Percentiles rank a stretch among this genome's conserved stretches.
Evolutionary conservation across 2,113 vertebrate species (phyloP).

Genomic region (Apeltes quadracus): DNA sequence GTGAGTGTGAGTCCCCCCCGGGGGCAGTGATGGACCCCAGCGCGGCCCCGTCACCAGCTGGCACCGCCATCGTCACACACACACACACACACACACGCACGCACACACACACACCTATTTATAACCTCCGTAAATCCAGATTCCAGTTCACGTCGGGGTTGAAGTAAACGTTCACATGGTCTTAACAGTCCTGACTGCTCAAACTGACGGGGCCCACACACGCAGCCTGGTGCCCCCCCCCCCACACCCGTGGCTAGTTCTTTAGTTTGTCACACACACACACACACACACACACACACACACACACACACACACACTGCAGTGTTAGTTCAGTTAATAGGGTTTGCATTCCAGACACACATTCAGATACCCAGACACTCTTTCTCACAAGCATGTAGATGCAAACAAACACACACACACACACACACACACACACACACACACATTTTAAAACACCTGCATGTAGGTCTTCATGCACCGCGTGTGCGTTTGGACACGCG

Average conservation of each 20-base stretch:
- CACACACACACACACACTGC: too few relatives aligned
- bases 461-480: background rate
- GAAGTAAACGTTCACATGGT: slow-evolving; percentile 70
- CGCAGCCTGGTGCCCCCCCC: slow-evolving; percentile 44
- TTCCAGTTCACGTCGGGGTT: slow-evolving; percentile 60
- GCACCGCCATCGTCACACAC: slow-evolving; percentile 54
- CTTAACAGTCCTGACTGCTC: slow-evolving; percentile 43
- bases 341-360: slow-evolving; percentile 55
- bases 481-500: background rate
- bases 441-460: slow-evolving; percentile 1
- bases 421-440: background rate
- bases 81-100: slow-evolving; percentile 28
- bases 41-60: slow-evolving; percentile 63
- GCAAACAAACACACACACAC: background rate
- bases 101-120: slow-evolving; percentile 66
- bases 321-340: slow-evolving; percentile 49
- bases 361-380: slow-evolving; percentile 6
- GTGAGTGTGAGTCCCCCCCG: slow-evolving; percentile 25
- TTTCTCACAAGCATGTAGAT: background rate
- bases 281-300: slow-evolving; percentile 23
- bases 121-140: slow-evolving; percentile 70
- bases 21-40: slow-evolving; percentile 29
- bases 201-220: slow-evolving; percentile 68
- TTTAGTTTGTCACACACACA: slow-evolving; percentile 17
- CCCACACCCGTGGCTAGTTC: slow-evolving; percentile 23